A percentile compares a stretch with the other conserved stretches of the same genome.
Conservation (phyloP, 2,888 invertebrate genomes). For the Lumbricus terrestris region DNA sequence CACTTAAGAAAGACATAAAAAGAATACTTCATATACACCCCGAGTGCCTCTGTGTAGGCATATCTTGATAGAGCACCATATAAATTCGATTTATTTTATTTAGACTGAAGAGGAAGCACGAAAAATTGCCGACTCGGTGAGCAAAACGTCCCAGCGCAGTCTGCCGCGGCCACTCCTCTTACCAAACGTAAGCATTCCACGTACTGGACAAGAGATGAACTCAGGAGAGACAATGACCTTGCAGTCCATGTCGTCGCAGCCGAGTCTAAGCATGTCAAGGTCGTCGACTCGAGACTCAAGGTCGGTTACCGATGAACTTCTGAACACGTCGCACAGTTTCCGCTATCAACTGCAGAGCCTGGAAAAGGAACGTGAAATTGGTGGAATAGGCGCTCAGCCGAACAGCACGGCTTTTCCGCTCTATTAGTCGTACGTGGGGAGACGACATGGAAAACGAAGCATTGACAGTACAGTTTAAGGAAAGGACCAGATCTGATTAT, state of each 20-base stretch:
- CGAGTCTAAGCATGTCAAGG: constrained; percentile 11
- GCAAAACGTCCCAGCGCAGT: not conserved
- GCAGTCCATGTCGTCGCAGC: not conserved
- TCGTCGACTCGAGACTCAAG: not conserved
- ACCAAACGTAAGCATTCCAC: not conserved
- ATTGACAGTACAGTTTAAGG: not conserved
- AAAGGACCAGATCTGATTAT: too few relatives aligned
- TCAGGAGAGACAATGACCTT: not conserved
- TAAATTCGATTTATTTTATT: not conserved
- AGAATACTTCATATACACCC: too few relatives aligned
- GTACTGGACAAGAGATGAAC: not conserved
- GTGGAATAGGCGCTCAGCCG: not conserved
- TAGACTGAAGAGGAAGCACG: not conserved
- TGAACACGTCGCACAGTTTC: constrained; percentile 14
- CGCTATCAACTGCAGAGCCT: constrained; percentile 19
- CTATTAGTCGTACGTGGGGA: not conserved
- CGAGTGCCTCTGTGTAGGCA: too few relatives aligned
- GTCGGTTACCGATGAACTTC: constrained; percentile 13
- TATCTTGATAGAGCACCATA: too few relatives aligned
- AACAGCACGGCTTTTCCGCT: not conserved
- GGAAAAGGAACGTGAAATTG: constrained; percentile 5
- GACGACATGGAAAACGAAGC: not conserved
- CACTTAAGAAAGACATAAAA: too few relatives aligned
- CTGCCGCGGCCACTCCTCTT: not conserved
- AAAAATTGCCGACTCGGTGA: constrained; percentile 9